These are phyloP conservation scores for Xylota sylvarum DNA, from an alignment of 2,888 invertebrate genomes.

Conservation along the genomic window DNA sequence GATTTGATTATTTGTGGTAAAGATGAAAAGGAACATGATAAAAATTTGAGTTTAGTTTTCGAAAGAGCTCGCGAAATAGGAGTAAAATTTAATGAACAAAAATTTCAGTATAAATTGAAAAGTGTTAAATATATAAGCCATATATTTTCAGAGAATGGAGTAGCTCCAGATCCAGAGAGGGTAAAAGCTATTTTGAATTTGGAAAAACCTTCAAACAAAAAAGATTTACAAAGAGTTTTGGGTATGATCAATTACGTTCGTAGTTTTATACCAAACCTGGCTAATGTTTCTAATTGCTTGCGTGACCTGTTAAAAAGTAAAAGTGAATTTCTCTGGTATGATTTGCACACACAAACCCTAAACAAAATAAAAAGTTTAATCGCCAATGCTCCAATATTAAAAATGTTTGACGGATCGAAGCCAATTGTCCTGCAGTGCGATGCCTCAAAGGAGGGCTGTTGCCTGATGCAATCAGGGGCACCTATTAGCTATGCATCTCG, in stretches of 20 bases:
- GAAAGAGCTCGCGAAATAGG: conserved; percentile 76
- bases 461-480: no score
- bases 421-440: conserved; percentile 68
- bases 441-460: conserved; percentile 67
- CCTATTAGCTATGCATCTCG: no score
- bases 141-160: no score
- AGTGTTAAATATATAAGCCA: conserved; percentile 79
- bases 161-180: conserved; percentile 57
- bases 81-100: conserved; percentile 80
- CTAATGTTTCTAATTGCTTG: no score
- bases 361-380: conserved; percentile 58
- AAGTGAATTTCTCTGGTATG: conserved; percentile 38
- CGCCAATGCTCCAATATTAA: conserved; percentile 21
- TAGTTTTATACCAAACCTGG: no score
- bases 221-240: no score
- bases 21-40: conserved; percentile 73
- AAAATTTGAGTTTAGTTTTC: conserved; percentile 78
- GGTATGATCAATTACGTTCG: no score
- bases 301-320: conserved; percentile 64
- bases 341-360: conserved; percentile 36
- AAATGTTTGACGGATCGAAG: conserved; percentile 57
- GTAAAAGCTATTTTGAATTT: conserved; percentile 53
- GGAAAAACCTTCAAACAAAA: no score
- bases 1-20: conserved; percentile 71
- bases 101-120: conserved; percentile 63